phyloP scores from a whole-genome alignment of 30 jellyfish, hydroid and myxozoan genomes.

The Aurelia sp. region DNA sequence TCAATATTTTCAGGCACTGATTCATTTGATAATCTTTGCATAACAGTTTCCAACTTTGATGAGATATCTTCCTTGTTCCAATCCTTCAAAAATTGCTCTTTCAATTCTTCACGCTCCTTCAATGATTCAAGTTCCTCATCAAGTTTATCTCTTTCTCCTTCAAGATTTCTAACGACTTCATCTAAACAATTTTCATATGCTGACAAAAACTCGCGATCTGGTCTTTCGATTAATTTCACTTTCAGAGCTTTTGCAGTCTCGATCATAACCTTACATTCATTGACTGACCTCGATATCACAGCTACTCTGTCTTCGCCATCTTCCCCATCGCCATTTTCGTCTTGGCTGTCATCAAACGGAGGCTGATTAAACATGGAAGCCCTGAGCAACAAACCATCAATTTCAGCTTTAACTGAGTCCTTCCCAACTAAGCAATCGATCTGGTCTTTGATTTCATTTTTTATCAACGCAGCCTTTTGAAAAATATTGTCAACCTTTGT shows the following conservation, averaged over 20 bases:
- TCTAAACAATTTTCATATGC: conserved; percentile 1
- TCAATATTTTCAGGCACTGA: neutral
- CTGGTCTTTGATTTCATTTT: neutral
- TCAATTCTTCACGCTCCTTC: neutral
- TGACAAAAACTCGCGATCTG: neutral
- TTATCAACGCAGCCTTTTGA: conserved; percentile 20
- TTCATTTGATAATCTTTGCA: neutral
- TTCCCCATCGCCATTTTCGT: conserved; percentile 13
- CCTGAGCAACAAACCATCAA: conserved; percentile 22
- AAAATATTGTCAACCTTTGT: conserved; percentile 13
- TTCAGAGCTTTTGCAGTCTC: conserved; percentile 18
- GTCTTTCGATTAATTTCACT: neutral
- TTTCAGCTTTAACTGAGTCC: conserved; percentile 19
- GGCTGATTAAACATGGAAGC: conserved; percentile 47
- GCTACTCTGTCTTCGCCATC: neutral
- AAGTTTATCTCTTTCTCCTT: neutral
- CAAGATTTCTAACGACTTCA: conserved; percentile 6
- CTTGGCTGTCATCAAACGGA: conserved; percentile 10
- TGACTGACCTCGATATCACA: neutral
- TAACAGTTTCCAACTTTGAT: neutral
- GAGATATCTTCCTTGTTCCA: neutral
- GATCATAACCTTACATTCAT: conserved; percentile 5
- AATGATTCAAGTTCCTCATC: neutral
- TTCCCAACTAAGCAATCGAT: neutral
- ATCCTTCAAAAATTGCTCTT: conserved; percentile 1